Percentiles rank a stretch among this genome's conserved stretches.
These are phyloP conservation scores for Drosophila virilis DNA, from an alignment of 1,140 invertebrate genomes.

Conservation along the genomic window DNA sequence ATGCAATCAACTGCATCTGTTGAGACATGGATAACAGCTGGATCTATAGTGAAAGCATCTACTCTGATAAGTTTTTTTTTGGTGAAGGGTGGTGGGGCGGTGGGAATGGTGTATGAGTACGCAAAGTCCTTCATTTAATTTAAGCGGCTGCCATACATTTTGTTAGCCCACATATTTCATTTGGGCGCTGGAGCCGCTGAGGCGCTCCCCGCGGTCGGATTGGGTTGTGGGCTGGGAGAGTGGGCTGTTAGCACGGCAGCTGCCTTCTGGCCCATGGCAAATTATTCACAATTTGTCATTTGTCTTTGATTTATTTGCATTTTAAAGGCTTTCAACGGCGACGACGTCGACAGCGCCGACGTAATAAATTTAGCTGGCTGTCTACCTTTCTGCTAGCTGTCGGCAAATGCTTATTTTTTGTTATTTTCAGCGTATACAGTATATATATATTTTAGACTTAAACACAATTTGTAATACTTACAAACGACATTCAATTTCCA, in stretches of 20 bases:
- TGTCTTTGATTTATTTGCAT: conserved; percentile 83
- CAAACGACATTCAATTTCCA: conserved; percentile 95
- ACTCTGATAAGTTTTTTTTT: conserved; percentile 26
- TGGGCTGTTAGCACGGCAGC: conserved; percentile 11
- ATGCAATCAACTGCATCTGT: too few species aligned
- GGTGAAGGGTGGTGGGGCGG: neutral
- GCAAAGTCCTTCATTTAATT: conserved; percentile 80
- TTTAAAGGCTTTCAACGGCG: conserved; percentile 81
- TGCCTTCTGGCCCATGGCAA: conserved; percentile 74
- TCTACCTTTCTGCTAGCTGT: conserved; percentile 78
- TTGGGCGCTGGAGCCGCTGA: conserved; percentile 21
- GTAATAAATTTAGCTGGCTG: conserved; percentile 78
- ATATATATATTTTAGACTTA: conserved; percentile 65
- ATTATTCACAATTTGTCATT: conserved; percentile 83
- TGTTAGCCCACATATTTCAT: conserved; percentile 76
- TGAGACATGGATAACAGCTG: too few species aligned
- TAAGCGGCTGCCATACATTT: conserved; percentile 79
- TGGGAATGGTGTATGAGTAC: neutral
- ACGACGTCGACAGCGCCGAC: conserved; percentile 67
- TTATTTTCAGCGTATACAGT: conserved; percentile 22
- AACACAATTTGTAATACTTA: conserved; percentile 87
- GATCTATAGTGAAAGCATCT: neutral
- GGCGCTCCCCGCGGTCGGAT: neutral
- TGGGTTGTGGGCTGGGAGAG: neutral
- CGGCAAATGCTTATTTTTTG: conserved; percentile 53